These are phyloP conservation scores for Tryphoninae sp. DNA, from an alignment of 2,888 invertebrate species.

Conservation along the genomic window DNA sequence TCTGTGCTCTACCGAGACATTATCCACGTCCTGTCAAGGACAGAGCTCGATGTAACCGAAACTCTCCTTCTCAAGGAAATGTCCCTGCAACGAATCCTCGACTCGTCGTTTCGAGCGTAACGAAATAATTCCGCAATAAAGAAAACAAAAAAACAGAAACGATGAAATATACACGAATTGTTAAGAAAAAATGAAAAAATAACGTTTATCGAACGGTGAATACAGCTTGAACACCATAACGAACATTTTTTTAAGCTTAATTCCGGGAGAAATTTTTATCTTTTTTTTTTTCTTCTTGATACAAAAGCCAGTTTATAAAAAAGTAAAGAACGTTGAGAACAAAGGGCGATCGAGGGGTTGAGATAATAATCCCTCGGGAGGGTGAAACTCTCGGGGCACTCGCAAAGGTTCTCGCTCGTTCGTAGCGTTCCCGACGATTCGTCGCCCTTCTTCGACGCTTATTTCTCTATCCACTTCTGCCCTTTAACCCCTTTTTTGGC, in stretches of 20 bases:
- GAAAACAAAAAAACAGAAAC: background rate
- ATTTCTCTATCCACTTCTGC: slow-evolving; percentile 48
- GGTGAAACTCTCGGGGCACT: background rate
- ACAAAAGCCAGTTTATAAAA: too few species aligned
- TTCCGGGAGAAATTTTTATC: too few species aligned
- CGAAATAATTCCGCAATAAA: background rate
- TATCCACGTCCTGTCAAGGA: slow-evolving; percentile 38
- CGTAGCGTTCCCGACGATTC: background rate
- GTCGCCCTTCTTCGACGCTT: background rate
- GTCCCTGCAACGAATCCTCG: background rate
- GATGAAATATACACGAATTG: background rate
- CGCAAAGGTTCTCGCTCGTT: background rate
- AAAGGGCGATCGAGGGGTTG: background rate
- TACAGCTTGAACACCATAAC: too few species aligned
- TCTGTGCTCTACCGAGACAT: slow-evolving; percentile 5
- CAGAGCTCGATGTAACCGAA: slow-evolving; percentile 46
- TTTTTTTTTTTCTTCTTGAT: too few species aligned
- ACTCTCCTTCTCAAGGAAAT: slow-evolving; percentile 21
- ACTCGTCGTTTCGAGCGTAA: slow-evolving; percentile 10
- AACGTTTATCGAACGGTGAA: background rate
- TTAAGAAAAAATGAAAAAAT: background rate
- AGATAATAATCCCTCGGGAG: background rate
- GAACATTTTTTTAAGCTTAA: too few species aligned
- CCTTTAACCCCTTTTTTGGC: slow-evolving; percentile 31
- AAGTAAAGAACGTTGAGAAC: background rate